A percentile compares a stretch with the other conserved stretches of the same genome.
phyloP scores from a whole-genome alignment of 2,888 invertebrate genomes.

The Limenitis camilla region DNA sequence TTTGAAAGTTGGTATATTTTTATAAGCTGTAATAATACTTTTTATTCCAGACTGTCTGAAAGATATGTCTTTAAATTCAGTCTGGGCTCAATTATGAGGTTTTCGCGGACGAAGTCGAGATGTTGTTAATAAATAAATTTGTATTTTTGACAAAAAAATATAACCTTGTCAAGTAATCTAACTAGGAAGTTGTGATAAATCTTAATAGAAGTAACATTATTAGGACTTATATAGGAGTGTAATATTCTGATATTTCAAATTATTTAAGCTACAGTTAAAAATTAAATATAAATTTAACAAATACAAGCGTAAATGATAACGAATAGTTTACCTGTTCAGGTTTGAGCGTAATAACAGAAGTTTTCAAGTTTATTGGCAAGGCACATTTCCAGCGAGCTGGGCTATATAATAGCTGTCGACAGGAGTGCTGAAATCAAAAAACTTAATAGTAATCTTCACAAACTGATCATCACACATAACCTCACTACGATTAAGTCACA shows the following conservation, averaged over 20 bases:
- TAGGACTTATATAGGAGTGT: too few relatives aligned
- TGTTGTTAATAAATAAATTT: too few relatives aligned
- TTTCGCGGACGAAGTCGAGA: too few relatives aligned
- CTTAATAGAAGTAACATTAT: too few relatives aligned
- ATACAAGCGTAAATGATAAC: neutral
- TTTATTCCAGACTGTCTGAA: too few relatives aligned
- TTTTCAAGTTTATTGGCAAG: constrained; percentile 53
- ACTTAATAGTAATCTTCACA: constrained; percentile 22
- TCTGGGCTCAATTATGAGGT: too few relatives aligned
- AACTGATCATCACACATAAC: constrained; percentile 40
- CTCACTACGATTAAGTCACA: constrained; percentile 30
- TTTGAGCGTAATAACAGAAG: constrained; percentile 42
- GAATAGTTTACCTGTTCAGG: constrained; percentile 49
- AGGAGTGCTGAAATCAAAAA: constrained; percentile 57
- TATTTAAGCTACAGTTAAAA: neutral
- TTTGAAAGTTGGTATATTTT: too few relatives aligned
- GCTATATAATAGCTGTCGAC: constrained; percentile 61
- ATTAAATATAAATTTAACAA: neutral
- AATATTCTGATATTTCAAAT: too few relatives aligned
- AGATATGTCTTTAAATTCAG: too few relatives aligned
- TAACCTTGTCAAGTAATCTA: neutral
- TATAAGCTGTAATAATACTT: too few relatives aligned
- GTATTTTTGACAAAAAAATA: too few relatives aligned
- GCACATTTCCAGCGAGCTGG: constrained; percentile 65
- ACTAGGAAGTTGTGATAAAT: too few relatives aligned